Evolutionary conservation across 1,140 invertebrate genomes (phyloP).

Genomic region (Drosophila neocordata): DNA sequence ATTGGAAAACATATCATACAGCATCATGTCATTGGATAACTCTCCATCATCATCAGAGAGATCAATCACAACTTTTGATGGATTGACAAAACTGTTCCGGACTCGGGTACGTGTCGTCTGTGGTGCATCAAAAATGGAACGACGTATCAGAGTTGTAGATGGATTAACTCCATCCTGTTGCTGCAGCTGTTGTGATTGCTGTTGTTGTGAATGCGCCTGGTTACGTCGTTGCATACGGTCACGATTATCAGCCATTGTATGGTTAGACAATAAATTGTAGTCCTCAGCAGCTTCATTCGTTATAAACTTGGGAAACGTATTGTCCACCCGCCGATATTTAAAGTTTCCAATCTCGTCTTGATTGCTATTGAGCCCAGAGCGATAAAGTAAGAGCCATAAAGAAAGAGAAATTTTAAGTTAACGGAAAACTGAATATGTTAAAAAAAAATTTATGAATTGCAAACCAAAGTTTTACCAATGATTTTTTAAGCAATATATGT

Average conservation of each 20-base stretch:
- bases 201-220: conserved; percentile 5
- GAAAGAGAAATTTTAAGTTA: no score
- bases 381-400: background rate
- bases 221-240: background rate
- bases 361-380: background rate
- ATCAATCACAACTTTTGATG: conserved; percentile 22
- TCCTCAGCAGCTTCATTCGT: conserved; percentile 57
- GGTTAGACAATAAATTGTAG: conserved; percentile 20
- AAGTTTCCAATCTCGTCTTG: conserved; percentile 22
- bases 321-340: conserved; percentile 75
- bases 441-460: no score
- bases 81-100: conserved; percentile 6
- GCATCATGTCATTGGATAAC: conserved; percentile 25
- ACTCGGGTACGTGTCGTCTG: conserved; percentile 28
- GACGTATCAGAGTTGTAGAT: conserved; percentile 26
- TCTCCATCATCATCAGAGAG: conserved; percentile 54
- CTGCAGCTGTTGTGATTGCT: background rate
- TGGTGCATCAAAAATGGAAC: conserved; percentile 55
- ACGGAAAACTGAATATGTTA: no score
- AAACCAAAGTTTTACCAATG: no score
- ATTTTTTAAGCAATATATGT: no score
- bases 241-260: conserved; percentile 25
- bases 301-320: conserved; percentile 72
- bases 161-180: background rate
- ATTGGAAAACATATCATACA: conserved; percentile 32